Evolutionary conservation across 2,113 vertebrate species (phyloP), one percentile per base, ranked within the genome.

Genomic region (Brachirus orientalis): DNA sequence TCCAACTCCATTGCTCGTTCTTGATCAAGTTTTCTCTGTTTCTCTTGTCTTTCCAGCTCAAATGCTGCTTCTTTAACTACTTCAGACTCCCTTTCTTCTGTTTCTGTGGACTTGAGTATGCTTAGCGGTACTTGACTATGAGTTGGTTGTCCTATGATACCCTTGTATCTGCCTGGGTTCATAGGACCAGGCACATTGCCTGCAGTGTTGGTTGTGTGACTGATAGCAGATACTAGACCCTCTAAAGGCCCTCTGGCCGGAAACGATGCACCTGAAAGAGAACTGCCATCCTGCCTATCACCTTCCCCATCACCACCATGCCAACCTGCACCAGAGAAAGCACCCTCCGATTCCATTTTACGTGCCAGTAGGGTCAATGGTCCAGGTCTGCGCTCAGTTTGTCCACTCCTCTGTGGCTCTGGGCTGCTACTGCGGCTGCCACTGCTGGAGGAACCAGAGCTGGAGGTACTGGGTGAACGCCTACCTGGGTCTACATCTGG

Each of bases 341-440:
- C 92, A 6, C 91, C 90, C 62, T 93, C 93, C 0, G 90, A 92
- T 33, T 79, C 92, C 92, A 93, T 93, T 80, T 93, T 94, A 46
- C 90, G 90, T 3, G 91, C 93, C 70, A 94, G 74, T 61, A 94
- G 86, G 16, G 90, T 90, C 61, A 93, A 78, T 0, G 93, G 93
- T 9, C 92, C 92, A 0, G 93, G 93, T 53, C 90, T 92, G 52
- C 93, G 90, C 54, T 92, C 91, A 1, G 75, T 61, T 2, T 78
- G 74, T 59, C 86, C 88, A 51, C 89, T 79, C 16, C 88, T 87
- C 44, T 90, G 87, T 33, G 93, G 93, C 78, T 94, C 93, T 16
- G 93, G 93, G 67, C 93, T 94, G 79, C 93, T 94, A 79, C 92
- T 92, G 69, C 92, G 85, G 50, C 92, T 93, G 74, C 63, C 91